Evolutionary conservation across 1,140 invertebrate species (phyloP).

Genomic region (Leptestheria dahalacensis): DNA sequence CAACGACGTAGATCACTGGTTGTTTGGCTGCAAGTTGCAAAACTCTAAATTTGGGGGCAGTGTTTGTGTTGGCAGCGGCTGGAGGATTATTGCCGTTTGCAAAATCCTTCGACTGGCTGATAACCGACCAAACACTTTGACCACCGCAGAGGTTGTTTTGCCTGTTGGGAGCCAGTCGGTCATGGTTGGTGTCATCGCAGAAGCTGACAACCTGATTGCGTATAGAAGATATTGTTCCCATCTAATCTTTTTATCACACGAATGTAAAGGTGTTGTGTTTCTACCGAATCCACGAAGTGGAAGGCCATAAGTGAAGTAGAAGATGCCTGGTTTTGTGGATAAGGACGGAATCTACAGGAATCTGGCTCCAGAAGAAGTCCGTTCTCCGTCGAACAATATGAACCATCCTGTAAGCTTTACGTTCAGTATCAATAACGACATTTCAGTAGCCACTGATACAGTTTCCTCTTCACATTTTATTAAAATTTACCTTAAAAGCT

Average conservation of each 20-base stretch:
- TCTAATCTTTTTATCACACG: not conserved
- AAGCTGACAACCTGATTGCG: slow-evolving; percentile 22
- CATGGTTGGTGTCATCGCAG: slow-evolving; percentile 27
- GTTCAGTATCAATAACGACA: not conserved
- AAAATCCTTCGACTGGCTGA: slow-evolving; percentile 28
- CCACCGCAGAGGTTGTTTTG: slow-evolving; percentile 31
- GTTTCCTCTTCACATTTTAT: not conserved
- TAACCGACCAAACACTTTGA: slow-evolving; percentile 29
- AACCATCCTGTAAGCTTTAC: no score
- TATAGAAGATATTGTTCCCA: not conserved
- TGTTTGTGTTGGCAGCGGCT: not conserved
- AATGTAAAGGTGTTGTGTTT: no score
- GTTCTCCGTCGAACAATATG: not conserved
- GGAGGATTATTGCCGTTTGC: not conserved
- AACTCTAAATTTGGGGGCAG: not conserved
- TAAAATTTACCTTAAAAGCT: not conserved
- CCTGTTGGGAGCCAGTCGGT: slow-evolving; percentile 26
- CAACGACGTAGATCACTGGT: slow-evolving; percentile 2
- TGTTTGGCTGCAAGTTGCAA: not conserved
- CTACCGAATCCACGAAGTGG: slow-evolving; percentile 2
- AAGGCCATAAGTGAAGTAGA: slow-evolving; percentile 4
- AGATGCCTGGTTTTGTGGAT: not conserved
- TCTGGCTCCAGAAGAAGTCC: not conserved
- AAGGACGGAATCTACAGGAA: not conserved
- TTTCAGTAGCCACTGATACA: not conserved